These are phyloP conservation scores for Spilosoma lubricipeda DNA, from an alignment of 2,888 invertebrate genomes.

Conservation along the genomic window DNA sequence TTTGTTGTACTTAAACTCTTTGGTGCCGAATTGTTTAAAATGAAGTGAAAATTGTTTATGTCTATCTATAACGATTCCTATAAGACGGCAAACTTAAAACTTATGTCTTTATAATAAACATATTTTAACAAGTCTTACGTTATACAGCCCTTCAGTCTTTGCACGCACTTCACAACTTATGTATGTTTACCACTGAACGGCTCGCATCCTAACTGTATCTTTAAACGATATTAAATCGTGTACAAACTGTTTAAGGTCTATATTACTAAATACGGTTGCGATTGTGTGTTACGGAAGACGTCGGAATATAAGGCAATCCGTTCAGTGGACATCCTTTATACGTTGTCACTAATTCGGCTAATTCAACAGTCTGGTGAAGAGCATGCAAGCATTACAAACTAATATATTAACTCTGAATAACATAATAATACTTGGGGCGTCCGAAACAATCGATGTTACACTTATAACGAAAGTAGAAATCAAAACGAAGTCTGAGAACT, in stretches of 20 bases:
- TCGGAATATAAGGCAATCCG: too few species aligned
- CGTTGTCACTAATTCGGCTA: constrained; percentile 48
- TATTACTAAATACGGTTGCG: too few species aligned
- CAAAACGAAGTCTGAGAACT: constrained; percentile 1
- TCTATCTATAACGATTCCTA: constrained; percentile 52
- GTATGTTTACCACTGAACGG: too few species aligned
- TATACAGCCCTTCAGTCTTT: constrained; percentile 71
- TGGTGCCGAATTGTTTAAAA: constrained; percentile 70
- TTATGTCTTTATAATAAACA: constrained; percentile 53
- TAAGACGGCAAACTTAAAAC: constrained; percentile 48
- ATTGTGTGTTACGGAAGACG: too few species aligned
- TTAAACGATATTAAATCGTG: too few species aligned
- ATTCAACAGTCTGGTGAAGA: constrained; percentile 27
- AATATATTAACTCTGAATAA: constrained; percentile 53
- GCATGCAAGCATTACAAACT: constrained; percentile 44
- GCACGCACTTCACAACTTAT: constrained; percentile 47
- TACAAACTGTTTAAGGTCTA: too few species aligned
- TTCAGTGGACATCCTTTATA: neutral
- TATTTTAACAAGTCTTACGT: constrained; percentile 73
- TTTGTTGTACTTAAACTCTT: constrained; percentile 75
- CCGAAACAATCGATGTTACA: constrained; percentile 31
- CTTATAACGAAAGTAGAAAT: constrained; percentile 5
- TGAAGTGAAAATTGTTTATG: constrained; percentile 49
- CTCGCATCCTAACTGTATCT: too few species aligned
- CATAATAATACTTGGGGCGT: constrained; percentile 63